Conservation (phyloP, 1,140 invertebrate genomes). For the Oreohelix idahoensis region DNA sequence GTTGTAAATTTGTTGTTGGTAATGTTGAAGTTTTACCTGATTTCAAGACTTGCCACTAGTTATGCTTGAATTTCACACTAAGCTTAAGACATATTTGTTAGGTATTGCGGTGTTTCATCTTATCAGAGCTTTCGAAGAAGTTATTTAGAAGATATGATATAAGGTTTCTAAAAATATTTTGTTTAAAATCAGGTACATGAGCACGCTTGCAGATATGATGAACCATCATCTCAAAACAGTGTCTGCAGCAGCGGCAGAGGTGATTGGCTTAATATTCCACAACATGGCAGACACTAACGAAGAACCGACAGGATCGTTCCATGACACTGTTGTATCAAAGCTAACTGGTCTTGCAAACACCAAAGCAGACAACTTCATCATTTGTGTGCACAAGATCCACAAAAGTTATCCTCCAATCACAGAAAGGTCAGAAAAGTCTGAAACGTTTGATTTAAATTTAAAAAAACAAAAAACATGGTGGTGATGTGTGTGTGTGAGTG, state of each 20-base stretch:
- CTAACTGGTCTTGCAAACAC: conserved; percentile 54
- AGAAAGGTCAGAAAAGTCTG: conserved; percentile 69
- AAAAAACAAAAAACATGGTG: too few relatives aligned
- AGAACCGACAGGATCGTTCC: conserved; percentile 55
- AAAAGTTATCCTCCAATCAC: conserved; percentile 72
- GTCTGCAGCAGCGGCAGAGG: conserved; percentile 76
- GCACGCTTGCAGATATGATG: conserved; percentile 62
- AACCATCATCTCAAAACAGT: conserved; percentile 64
- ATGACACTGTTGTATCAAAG: conserved; percentile 52
- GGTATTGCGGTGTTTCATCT: too few relatives aligned
- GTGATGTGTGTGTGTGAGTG: too few relatives aligned
- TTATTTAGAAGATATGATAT: too few relatives aligned
- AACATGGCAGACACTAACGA: conserved; percentile 63
- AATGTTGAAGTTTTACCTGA: too few relatives aligned
- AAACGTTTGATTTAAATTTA: too few relatives aligned
- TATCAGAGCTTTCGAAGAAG: too few relatives aligned
- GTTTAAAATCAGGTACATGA: conserved; percentile 62
- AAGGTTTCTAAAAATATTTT: background rate
- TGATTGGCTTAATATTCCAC: conserved; percentile 78
- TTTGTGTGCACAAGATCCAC: conserved; percentile 75
- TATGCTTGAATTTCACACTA: too few relatives aligned
- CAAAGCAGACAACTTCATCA: conserved; percentile 72
- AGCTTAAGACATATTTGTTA: too few relatives aligned
- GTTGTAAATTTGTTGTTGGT: too few relatives aligned
- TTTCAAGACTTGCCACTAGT: too few relatives aligned